Percentiles rank a stretch among this genome's conserved stretches.
Evolutionary conservation across 2,888 invertebrate genomes (phyloP).

Genomic region (Mythimna ferrago): DNA sequence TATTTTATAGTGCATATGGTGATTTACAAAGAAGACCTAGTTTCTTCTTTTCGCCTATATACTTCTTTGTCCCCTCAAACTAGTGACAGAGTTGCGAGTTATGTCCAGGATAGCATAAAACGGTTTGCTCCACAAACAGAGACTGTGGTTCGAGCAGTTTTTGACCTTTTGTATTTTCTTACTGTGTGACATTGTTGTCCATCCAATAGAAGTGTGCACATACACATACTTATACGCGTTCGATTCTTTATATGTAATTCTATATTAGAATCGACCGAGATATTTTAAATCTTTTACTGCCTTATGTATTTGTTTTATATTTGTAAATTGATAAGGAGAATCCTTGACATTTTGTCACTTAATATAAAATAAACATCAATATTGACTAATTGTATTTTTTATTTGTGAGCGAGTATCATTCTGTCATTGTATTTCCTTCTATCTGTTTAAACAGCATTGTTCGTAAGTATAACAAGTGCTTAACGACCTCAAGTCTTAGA

Average conservation of each 20-base stretch:
- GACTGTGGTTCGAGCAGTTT: not conserved
- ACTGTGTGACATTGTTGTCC: constrained; percentile 2
- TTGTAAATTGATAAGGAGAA: constrained; percentile 44
- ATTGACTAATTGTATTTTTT: constrained; percentile 1
- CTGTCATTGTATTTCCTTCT: not conserved
- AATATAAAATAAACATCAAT: constrained; percentile 25
- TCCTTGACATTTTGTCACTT: constrained; percentile 43
- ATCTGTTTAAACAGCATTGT: constrained; percentile 15
- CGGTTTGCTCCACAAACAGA: not conserved
- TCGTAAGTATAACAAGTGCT: constrained; percentile 23
- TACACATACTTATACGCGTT: constrained; percentile 7
- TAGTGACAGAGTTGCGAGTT: not conserved
- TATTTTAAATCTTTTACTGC: constrained; percentile 15
- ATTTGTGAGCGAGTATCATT: not conserved
- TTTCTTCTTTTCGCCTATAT: too few species aligned
- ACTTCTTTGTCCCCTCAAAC: not conserved
- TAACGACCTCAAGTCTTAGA: constrained; percentile 39
- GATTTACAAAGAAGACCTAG: too few species aligned
- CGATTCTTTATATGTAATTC: constrained; percentile 10
- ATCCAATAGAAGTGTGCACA: constrained; percentile 7
- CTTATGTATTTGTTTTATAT: constrained; percentile 24
- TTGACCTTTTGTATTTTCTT: constrained; percentile 25
- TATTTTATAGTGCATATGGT: too few species aligned
- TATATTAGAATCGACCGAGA: constrained; percentile 6
- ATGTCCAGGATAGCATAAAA: not conserved